Evolutionary conservation across 64 coral and sea anemone species (phyloP).

Genomic region (Pachyseris speciosa): DNA sequence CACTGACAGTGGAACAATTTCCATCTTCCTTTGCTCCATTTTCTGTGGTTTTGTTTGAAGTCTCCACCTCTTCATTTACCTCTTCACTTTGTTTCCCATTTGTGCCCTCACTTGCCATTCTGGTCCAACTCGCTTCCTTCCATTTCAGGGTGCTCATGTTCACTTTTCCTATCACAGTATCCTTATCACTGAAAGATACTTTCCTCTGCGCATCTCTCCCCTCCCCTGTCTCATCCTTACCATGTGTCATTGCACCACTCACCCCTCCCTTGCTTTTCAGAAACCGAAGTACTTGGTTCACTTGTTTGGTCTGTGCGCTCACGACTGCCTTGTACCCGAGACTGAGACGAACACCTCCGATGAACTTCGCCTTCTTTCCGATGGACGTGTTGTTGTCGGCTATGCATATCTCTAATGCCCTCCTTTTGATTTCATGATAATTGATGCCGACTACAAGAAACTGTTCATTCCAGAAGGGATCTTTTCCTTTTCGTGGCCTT

Average conservation of each 20-base stretch:
- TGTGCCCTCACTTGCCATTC: background rate
- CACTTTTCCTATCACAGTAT: constrained; percentile 1
- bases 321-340: constrained; percentile 63
- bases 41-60: background rate
- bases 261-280: background rate
- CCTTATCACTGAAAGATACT: constrained; percentile 1
- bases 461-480: constrained; percentile 87
- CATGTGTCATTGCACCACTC: background rate
- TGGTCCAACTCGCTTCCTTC: background rate
- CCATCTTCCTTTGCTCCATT: background rate
- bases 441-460: constrained; percentile 76
- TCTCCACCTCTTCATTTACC: background rate
- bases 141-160: background rate
- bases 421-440: constrained; percentile 69
- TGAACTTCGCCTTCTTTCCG: constrained; percentile 52
- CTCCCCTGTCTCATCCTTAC: background rate
- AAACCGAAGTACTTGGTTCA: constrained; percentile 35
- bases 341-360: constrained; percentile 84
- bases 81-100: background rate
- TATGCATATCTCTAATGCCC: constrained; percentile 81
- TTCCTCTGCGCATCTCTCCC: background rate
- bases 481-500: constrained; percentile 71
- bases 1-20: background rate
- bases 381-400: constrained; percentile 38
- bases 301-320: constrained; percentile 60